Conservation (phyloP, 1,140 invertebrate species). For the Conopomorpha cramerella region DNA sequence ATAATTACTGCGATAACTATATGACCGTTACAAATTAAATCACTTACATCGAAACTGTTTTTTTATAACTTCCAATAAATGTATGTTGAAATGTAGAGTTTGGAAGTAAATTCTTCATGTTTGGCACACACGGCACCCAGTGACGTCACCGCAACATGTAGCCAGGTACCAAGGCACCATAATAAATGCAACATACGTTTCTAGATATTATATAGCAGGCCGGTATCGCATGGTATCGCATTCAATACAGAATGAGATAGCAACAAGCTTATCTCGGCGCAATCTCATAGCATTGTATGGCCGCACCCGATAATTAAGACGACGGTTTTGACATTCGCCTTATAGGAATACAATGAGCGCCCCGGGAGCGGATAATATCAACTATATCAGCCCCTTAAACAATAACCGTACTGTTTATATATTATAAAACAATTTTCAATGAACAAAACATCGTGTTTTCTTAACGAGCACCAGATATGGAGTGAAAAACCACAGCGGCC, state of each 20-base stretch:
- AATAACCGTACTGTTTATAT: conserved; percentile 48
- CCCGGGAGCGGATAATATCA: conserved; percentile 54
- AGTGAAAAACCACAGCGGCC: conserved; percentile 1
- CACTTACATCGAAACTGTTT: too few relatives aligned
- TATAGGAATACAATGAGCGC: conserved; percentile 59
- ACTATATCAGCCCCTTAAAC: conserved; percentile 43
- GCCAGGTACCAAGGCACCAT: too few relatives aligned
- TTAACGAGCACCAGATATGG: conserved; percentile 33
- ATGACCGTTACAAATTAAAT: too few relatives aligned
- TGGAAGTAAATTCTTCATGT: too few relatives aligned
- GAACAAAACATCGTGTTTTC: conserved; percentile 41
- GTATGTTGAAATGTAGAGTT: too few relatives aligned
- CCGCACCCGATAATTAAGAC: conserved; percentile 58
- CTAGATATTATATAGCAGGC: conserved; percentile 50
- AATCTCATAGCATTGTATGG: conserved; percentile 54
- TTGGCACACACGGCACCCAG: too few relatives aligned
- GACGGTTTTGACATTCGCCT: conserved; percentile 59
- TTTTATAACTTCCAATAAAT: too few relatives aligned
- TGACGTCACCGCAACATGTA: too few relatives aligned
- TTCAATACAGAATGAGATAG: conserved; percentile 46
- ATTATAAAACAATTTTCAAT: conserved; percentile 55
- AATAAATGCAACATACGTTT: conserved; percentile 54
- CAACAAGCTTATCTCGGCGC: conserved; percentile 50
- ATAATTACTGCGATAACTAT: too few relatives aligned
- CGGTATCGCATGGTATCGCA: conserved; percentile 19